Conservation (phyloP, 2,888 invertebrate genomes). For the Arctia plantaginis region DNA sequence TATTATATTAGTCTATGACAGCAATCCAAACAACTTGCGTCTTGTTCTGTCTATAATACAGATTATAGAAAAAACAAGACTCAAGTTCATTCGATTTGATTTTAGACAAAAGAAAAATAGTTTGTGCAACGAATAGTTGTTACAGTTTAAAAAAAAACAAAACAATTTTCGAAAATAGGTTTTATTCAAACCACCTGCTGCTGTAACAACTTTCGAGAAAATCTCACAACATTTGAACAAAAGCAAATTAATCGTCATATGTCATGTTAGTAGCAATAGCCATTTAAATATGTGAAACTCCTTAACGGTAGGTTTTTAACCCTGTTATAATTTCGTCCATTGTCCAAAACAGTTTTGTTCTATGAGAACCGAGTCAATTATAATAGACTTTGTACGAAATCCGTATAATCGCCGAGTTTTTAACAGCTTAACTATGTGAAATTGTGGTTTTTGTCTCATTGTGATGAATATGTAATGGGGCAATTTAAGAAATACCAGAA, state of each 20-base stretch:
- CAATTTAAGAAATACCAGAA: conserved; percentile 28
- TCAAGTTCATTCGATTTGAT: background rate
- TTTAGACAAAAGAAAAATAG: background rate
- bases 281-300: conserved; percentile 84
- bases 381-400: conserved; percentile 75
- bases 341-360: conserved; percentile 83
- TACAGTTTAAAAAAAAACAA: conserved; percentile 35
- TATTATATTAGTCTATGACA: too few relatives aligned
- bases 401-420: conserved; percentile 82
- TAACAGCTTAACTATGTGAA: conserved; percentile 85
- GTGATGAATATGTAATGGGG: conserved; percentile 71
- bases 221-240: conserved; percentile 69
- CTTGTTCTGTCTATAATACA: too few relatives aligned
- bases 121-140: conserved; percentile 27
- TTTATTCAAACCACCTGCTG: conserved; percentile 42
- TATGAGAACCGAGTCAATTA: conserved; percentile 86
- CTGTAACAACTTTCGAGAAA: conserved; percentile 46
- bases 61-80: background rate
- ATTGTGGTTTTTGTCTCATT: conserved; percentile 78
- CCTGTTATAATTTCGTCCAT: conserved; percentile 84
- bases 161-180: conserved; percentile 44
- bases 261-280: conserved; percentile 79
- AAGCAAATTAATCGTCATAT: conserved; percentile 80
- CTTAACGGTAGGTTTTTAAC: conserved; percentile 74
- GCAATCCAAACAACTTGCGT: too few relatives aligned